Evolutionary conservation across 2,888 invertebrate genomes (phyloP), one percentile per base, ranked within the genome.

Genomic region (Elmis aenea): DNA sequence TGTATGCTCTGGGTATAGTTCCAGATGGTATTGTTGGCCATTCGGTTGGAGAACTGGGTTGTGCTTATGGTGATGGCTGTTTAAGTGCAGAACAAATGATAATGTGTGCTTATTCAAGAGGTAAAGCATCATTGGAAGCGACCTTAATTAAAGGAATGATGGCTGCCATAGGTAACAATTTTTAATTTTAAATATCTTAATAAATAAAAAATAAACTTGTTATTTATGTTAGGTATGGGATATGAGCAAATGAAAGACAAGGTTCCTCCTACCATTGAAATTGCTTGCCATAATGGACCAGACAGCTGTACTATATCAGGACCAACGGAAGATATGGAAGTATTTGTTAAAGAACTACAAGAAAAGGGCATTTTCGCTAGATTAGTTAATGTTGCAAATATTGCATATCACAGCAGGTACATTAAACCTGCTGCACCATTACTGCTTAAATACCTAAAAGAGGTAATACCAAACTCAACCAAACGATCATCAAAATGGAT

Each of bases 61-160:
- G 96, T 65, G 93, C 89, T 0, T 96, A 96, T 68, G 93, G 92
- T 2, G 96, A 96, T 64, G 91, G 89, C 0, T 86, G 89, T 50
- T 77, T 95, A 50, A 88, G 90, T 0, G 79, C 84, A 0, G 87
- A 91, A 56, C 85, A 94, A 69, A 85, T 88, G 73, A 81, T 94
- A 39, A 66, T 90, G 5, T 76, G 84, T 0, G 85, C 93, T 0
- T 92, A 91, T 66, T 85, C 84, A 62, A 74, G 92, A 54, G 91
- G 90, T 1, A 71, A 77, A 41, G 84, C 85, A 1, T 83, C 85
- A 13, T 61, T 83, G 8, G 84, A 87, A 48, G 77, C 81, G 0
- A 71, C 75, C 2, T 71, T 85, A 51, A 79, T 85, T 45, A 71
- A 68, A 34, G 90, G 90, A 28, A 84, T 85, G 15, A 93, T 94